Evolutionary conservation across 1,140 invertebrate genomes (phyloP), one percentile per base, ranked within the genome.

Genomic region (Brachionus calyciflorus): DNA sequence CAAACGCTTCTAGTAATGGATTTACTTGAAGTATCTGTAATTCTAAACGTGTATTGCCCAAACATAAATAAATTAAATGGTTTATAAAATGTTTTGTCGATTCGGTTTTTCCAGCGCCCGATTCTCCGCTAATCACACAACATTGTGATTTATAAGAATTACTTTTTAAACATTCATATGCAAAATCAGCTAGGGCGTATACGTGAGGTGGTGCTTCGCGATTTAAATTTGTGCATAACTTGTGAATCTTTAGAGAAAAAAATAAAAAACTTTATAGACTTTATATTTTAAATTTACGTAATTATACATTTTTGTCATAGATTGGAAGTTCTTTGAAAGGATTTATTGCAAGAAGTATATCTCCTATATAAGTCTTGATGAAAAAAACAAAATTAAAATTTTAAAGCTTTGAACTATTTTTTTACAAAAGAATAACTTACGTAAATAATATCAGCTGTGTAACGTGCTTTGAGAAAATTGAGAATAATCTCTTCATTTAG

Each of bases 151-250:
- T 92, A 5, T 90, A 88, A 84, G 75, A 51, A 7, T 94, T 95
- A 77, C 94, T 87, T 82, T 92, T 91, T 94, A 98, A 98, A 82
- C 94, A 93, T 75, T 91, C 91, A 84, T 98, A 98, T 69, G 92
- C 91, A 87, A 96, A 98, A 86, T 98, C 96, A n/a, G 93, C 92
- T 80, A 97, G 96, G 48, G 94, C 93, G 85, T 98, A 99, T 80
- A 98, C 98, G 82, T 99, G 96, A 1, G 96, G 96, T 24, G 95
- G 94, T 78, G 96, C 88, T 81, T 95, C 93, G 9, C 7, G 87
- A 87, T 99, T 99, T 86, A 98, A 98, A 78, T 96, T 96, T 89
- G 98, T 98, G 87, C 98, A 99, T 84, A 94, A 88, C 84, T 99
- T 96, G 89, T 99, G 97, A 77, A 99, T 93, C 86, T 95, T 94